Conservation (phyloP, 2,888 invertebrate genomes). For the Acronicta psi region DNA sequence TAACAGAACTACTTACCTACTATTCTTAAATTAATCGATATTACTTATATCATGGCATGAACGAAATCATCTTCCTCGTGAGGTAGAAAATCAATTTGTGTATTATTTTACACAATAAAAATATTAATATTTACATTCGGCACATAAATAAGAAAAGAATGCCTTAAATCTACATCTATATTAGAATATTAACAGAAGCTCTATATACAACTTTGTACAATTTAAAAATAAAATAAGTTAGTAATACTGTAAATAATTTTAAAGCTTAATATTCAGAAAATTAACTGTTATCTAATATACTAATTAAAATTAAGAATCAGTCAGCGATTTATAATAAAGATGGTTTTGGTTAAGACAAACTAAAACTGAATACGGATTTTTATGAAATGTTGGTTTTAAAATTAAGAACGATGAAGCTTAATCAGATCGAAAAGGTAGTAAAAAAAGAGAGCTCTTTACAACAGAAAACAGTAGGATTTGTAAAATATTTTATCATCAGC, state of each 20-base stretch:
- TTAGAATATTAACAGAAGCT: conserved; percentile 69
- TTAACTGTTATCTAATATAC: conserved; percentile 52
- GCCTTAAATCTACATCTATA: conserved; percentile 47
- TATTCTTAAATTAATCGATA: conserved; percentile 35
- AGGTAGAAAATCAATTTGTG: conserved; percentile 85
- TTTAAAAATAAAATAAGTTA: conserved; percentile 83
- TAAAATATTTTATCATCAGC: too few relatives aligned
- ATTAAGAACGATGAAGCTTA: conserved; percentile 9
- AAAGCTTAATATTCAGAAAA: conserved; percentile 79
- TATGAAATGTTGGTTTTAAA: background rate
- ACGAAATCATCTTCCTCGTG: conserved; percentile 72
- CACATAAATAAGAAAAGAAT: conserved; percentile 56
- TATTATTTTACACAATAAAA: conserved; percentile 60
- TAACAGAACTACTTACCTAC: conserved; percentile 22
- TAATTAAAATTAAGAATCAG: conserved; percentile 75
- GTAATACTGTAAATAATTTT: conserved; percentile 88
- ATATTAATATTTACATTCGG: conserved; percentile 60
- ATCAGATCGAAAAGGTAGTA: conserved; percentile 28
- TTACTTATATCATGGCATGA: conserved; percentile 57
- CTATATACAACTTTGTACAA: conserved; percentile 85
- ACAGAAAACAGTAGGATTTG: background rate
- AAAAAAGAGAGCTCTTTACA: conserved; percentile 14
- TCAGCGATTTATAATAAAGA: conserved; percentile 61
- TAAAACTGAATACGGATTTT: conserved; percentile 8
- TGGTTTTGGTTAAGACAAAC: conserved; percentile 26